Base-by-base conservation (phyloP, 2,888 invertebrate species). In the Lymantria dispar region DNA sequence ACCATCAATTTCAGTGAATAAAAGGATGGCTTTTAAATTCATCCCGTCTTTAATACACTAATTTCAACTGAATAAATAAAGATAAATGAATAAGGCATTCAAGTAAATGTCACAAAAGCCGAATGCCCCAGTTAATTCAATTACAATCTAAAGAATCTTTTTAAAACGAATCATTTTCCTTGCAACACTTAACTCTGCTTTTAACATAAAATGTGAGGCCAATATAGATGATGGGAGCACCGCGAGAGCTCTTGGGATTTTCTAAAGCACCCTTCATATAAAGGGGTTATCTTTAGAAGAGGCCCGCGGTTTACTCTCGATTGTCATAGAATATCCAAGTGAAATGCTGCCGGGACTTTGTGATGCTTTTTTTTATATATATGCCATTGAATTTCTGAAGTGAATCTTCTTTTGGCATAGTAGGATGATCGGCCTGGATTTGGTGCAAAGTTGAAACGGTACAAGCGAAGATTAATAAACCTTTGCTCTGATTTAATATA, bases 261-360 rank as follows among this genome's bases (percentile, higher is more conserved):
- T 56, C 54, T 43, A 37, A 52, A 73, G 78, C 49, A 63, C 68
- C 65, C 78, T 79, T 74, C 70, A 75, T 75, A 64, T 74, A 76
- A 72, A 78, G 71, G 75, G 78, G 78, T 77, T 80, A 76, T 77
- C 75, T 76, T 68, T 65, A 57, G 50, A 56, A 57, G 66, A 52
- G 58, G 48, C 47, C 56, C 45, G 47, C 37, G 44, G 57, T 45
- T 45, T 48, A 62, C 63, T 55, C 63, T 69, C 65, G 60, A 68
- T 70, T 63, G 58, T 50, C 56, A 50, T 67, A 73, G 75, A 67
- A 60, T 60, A 50, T 51, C 49, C 59, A 53, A 51, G 48, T 54
- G 55, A 60, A 45, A n/a, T 47, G 48, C 53, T 50, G 48, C 50
- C 47, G 42, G 47, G 12, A 36, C 40, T 43, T 49, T 43, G 46